Base-by-base conservation (phyloP, 1,140 invertebrate genomes). In the Sminthurides bifidus region DNA sequence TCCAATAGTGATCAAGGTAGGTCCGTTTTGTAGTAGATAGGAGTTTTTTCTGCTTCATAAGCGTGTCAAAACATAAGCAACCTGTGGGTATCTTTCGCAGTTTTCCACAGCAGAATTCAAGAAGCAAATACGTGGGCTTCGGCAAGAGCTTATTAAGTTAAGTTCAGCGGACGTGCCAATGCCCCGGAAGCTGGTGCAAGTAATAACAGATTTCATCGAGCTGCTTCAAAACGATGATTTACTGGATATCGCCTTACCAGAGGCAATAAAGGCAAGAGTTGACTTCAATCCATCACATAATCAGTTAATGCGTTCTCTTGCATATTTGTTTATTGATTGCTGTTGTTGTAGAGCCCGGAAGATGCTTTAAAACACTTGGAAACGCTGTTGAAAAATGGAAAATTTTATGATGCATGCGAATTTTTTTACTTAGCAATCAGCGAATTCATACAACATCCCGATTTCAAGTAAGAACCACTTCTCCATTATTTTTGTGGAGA, bases 351-450 rank as follows among this genome's bases (percentile, higher is more conserved):
- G 21, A 19, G 30, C 24, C 21, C 46, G 3, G 48, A 51, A 38
- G 38, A 23, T 27, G 55, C 38, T 17, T 21, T 57, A 3, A n/a
- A 2, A 21, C 23, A 40, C 35, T 10, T 57, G 17, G 41, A 41
- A 12, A 31, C 24, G 14, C n/a, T 38, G 5, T 24, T 52, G 19
- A 12, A 51, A 6, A 29, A 51, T 8, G 49, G 24, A 12, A 10
- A 24, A 10, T 27, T 52, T 15, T 57, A 46, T 26, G 27, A 51
- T n/a, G 55, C 55, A 6, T 57, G 55, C 33, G 31, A 50, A 52
- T 27, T 26, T 21, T 27, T 57, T 2, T 44, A 43, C 24, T 23
- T 21, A 3, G 26, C 38, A 5, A 30, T 38, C 5, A 4, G 33
- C 15, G 29, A 52, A 44, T 31, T 57, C 12, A 40, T 5, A 19